phyloP scores from a whole-genome alignment of 2,888 invertebrate species.

The Conus canariensis region DNA sequence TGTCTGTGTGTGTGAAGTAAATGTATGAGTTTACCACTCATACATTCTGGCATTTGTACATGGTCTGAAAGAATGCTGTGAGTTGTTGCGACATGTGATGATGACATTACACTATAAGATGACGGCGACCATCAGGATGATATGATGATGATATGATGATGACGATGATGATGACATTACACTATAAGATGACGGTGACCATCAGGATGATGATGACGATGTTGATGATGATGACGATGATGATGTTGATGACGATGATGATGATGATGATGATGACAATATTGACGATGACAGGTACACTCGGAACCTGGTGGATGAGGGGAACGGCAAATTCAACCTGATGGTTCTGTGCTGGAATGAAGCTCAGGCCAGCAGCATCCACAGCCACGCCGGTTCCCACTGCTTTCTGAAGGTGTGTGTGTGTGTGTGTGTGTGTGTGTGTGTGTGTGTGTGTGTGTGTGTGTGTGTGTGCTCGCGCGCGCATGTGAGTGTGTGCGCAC shows the following conservation, averaged over 20 bases:
- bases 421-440: not conserved
- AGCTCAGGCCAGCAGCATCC: slow-evolving; percentile 95
- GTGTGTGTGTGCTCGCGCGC: not conserved
- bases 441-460: not conserved
- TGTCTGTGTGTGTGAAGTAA: too few relatives aligned
- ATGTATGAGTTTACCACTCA: too few relatives aligned
- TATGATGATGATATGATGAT: not conserved
- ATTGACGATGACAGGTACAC: slow-evolving; percentile 87
- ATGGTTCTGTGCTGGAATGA: slow-evolving; percentile 99
- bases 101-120: too few relatives aligned
- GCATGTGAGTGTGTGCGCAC: too few relatives aligned
- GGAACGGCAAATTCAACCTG: slow-evolving; percentile 97
- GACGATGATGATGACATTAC: not conserved
- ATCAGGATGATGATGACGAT: not conserved
- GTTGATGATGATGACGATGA: not conserved
- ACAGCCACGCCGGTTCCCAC: slow-evolving; percentile 97
- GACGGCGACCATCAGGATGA: too few relatives aligned
- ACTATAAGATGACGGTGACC: not conserved
- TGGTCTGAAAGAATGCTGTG: too few relatives aligned
- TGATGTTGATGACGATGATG: not conserved
- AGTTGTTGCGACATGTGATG: too few relatives aligned
- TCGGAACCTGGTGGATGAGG: slow-evolving; percentile 95
- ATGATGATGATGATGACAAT: not conserved
- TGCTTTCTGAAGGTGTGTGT: slow-evolving; percentile 92
- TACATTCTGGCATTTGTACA: too few relatives aligned